Percentiles rank a stretch among this genome's conserved stretches.
These are phyloP conservation scores for Sarcophaga peregrina DNA, from an alignment of 1,140 invertebrate genomes.

Conservation along the genomic window DNA sequence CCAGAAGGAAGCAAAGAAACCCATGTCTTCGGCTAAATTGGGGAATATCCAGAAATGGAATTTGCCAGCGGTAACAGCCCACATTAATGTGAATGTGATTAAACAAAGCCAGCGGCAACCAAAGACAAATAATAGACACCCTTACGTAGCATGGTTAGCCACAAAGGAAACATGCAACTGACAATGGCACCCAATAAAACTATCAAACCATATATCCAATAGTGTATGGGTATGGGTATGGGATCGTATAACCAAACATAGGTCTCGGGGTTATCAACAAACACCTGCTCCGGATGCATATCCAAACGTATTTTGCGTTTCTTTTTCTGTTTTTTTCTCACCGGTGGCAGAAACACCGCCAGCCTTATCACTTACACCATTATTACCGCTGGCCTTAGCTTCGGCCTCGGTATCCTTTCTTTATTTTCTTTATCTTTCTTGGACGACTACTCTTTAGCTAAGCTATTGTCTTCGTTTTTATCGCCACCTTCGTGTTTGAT, in stretches of 20 bases:
- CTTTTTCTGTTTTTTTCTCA: slow-evolving; percentile 70
- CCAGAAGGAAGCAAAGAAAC: slow-evolving; percentile 98
- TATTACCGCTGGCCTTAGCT: slow-evolving; percentile 51
- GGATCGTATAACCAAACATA: slow-evolving; percentile 99
- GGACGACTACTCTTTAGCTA: neutral
- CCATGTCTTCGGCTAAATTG: slow-evolving; percentile 98
- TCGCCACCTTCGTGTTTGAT: slow-evolving; percentile 66
- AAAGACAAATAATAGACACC: slow-evolving; percentile 98
- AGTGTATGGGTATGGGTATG: slow-evolving; percentile 94
- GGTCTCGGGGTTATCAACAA: slow-evolving; percentile 92
- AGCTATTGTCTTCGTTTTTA: neutral
- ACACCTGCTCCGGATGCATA: slow-evolving; percentile 95
- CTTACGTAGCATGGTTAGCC: slow-evolving; percentile 92
- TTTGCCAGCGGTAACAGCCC: slow-evolving; percentile 87
- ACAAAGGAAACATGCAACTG: slow-evolving; percentile 97
- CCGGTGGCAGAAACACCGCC: slow-evolving; percentile 55
- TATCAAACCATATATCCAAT: slow-evolving; percentile 93
- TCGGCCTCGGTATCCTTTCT: slow-evolving; percentile 70
- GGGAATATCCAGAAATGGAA: slow-evolving; percentile 97
- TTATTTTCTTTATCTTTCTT: slow-evolving; percentile 72
- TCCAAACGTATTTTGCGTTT: slow-evolving; percentile 84
- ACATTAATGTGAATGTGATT: slow-evolving; percentile 92
- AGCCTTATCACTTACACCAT: slow-evolving; percentile 48
- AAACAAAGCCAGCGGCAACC: slow-evolving; percentile 91
- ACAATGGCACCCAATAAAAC: slow-evolving; percentile 93